Conservation (phyloP, 2,888 invertebrate genomes). For the Drosophila merina region DNA sequence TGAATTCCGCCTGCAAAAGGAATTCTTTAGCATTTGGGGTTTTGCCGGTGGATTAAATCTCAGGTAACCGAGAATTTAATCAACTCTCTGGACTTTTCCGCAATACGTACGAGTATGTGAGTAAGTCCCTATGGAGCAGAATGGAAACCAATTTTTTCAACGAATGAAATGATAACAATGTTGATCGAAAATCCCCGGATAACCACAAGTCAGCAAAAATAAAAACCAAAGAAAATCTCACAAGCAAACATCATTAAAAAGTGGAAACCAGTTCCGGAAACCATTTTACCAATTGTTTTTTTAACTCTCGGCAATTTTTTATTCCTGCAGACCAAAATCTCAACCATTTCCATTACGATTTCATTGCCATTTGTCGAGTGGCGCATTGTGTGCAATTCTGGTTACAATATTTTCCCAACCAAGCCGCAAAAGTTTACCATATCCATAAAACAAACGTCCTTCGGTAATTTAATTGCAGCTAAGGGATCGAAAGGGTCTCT, state of each 20-base stretch:
- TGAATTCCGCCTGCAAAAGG: slow-evolving; percentile 3
- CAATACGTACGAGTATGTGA: neutral
- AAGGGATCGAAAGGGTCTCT: slow-evolving; percentile 10
- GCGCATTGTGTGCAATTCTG: slow-evolving; percentile 34
- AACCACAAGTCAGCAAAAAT: slow-evolving; percentile 33
- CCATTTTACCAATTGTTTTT: slow-evolving; percentile 1
- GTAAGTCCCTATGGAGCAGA: slow-evolving; percentile 4
- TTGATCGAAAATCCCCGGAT: slow-evolving; percentile 38
- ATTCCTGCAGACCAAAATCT: slow-evolving; percentile 26
- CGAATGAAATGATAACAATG: slow-evolving; percentile 46
- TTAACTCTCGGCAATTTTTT: slow-evolving; percentile 1
- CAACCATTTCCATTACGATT: slow-evolving; percentile 42
- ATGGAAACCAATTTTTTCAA: neutral
- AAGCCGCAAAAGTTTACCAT: slow-evolving; percentile 12
- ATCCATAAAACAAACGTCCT: slow-evolving; percentile 11
- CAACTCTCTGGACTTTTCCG: slow-evolving; percentile 14
- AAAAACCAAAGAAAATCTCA: slow-evolving; percentile 12
- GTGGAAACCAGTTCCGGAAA: slow-evolving; percentile 17
- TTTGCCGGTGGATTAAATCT: slow-evolving; percentile 21
- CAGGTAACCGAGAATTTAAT: slow-evolving; percentile 47
- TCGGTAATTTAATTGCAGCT: slow-evolving; percentile 25
- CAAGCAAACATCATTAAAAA: slow-evolving; percentile 45
- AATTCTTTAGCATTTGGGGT: slow-evolving; percentile 15
- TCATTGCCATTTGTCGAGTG: slow-evolving; percentile 37
- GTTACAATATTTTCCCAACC: slow-evolving; percentile 41